Evolutionary conservation across 2,113 vertebrate species (phyloP).

Genomic region (Leucoraja erinaceus): DNA sequence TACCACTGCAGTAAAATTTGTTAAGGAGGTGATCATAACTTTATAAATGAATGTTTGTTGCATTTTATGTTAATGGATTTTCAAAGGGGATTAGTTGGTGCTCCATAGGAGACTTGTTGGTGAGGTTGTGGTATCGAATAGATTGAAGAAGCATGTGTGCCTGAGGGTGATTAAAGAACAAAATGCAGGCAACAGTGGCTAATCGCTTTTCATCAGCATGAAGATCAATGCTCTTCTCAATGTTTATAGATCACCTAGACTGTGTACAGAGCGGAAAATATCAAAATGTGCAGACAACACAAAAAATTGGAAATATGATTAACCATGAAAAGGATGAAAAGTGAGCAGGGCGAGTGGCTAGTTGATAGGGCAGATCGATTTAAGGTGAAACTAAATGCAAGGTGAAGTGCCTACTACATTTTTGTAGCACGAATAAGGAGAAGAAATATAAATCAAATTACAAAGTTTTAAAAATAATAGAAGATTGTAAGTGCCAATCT

Average conservation of each 20-base stretch:
- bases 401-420: neutral
- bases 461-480: neutral
- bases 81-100: neutral
- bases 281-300: neutral
- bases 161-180: neutral
- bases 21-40: neutral
- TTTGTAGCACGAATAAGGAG: neutral
- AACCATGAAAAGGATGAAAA: neutral
- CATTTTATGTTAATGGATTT: neutral
- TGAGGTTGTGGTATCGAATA: neutral
- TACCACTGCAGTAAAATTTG: neutral
- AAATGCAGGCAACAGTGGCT: neutral
- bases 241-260: neutral
- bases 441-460: neutral
- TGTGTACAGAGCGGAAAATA: neutral
- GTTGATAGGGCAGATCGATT: neutral
- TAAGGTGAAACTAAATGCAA: neutral
- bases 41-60: constrained; percentile 3
- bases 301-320: neutral
- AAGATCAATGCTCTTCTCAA: neutral
- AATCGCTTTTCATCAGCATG: neutral
- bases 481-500: neutral
- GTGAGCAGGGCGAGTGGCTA: neutral
- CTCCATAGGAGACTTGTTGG: neutral
- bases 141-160: neutral